Base-by-base conservation (phyloP, 2,888 invertebrate genomes). In the Caenorhabditis sulstoni region DNA sequence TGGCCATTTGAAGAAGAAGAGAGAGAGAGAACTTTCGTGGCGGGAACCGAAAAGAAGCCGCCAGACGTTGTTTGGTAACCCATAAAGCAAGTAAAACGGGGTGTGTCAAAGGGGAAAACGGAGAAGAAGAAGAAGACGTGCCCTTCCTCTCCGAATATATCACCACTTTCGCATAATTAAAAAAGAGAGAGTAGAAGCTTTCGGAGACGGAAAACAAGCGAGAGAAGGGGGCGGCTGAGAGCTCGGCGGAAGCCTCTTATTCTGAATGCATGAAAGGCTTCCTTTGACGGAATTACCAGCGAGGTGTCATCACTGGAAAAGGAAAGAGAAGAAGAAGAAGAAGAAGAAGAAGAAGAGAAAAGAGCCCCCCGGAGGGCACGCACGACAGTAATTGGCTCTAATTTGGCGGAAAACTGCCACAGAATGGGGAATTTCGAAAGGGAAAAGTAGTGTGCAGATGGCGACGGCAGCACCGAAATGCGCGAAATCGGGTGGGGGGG, bases 191-290 rank as follows among this genome's bases (percentile, higher is more conserved):
- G 18, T 44, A 23, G 55, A n/a, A 41, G 16, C 18, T 39, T 20
- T n/a, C 14, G 55, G 20, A 37, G 14, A 52, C 3, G 20, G n/a
- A 65, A 52, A 47, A 44, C 35, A 50, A 53, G 37, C n/a, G 52
- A 45, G 62, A 7, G 22, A 23, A 20, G 49, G 29, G 59, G 20
- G 41, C 18, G 23, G 59, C 45, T 22, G 58, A 62, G 64, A 37
- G 55, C 39, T 41, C 44, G 22, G 16, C 14, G 55, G 59, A 59
- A 53, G 47, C 57, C 78, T 61, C 71, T 71, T 78, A 77, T 71
- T 75, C 41, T 18, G 75, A 62, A 76, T 76, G 75, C 75, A 76
- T 76, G 75, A 76, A 62, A 58, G 75, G 75, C 67, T 68, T 75
- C 75, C 16, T 16, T 39, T 55, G 59, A 66, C 44, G 50, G 71